Evolutionary conservation across 37 sponge, comb jelly and placozoan species (phyloP), one percentile per base, ranked within the genome.

Genomic region (Cliona cf. orientalis): DNA sequence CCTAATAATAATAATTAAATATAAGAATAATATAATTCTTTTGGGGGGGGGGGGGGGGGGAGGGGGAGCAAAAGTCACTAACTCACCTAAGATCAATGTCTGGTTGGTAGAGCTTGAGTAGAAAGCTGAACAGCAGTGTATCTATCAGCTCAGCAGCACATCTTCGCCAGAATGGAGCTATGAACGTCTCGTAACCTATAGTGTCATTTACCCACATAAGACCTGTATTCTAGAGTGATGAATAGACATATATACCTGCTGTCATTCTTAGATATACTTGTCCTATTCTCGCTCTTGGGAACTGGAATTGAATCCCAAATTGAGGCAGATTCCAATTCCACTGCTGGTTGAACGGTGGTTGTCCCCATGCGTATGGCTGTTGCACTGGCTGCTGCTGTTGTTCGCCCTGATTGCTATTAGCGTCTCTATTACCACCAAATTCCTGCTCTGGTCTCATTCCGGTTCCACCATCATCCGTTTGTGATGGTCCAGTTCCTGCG

Each of bases 71-170:
- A 7, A 11, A 81, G 23, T 3, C n/a, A n/a, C 22, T 42, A 7
- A 4, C 43, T 42, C 4, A 88, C 88, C 88, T 80, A 57, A 53
- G 75, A 29, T 88, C 88, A 28, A 55, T 40, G 26, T 75, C 75
- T 23, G 88, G 82, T 4, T 76, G 21, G 23, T 81, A 75, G 25
- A 62, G 21, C 60, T 81, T 81, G 35, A 88, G 61, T n/a, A 88
- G 11, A 5, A 88, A 26, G 2, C 41, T 46, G 32, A 88, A 75
- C 42, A 81, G 21, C 12, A 81, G 23, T 3, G 53, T 69, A 42
- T 88, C 88, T 26, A 88, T 88, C 23, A 81, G 40, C 71, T 88
- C 88, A 19, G 88, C 88, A 29, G 76, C 28, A 44, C 58, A 35
- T 39, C 88, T 70, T 37, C 57, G 68, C 88, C 88, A 88, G 37